A percentile compares a stretch with the other conserved stretches of the same genome.
Evolutionary conservation across 2,113 vertebrate genomes (phyloP).

Genomic region (Chlamydotis undulata): DNA sequence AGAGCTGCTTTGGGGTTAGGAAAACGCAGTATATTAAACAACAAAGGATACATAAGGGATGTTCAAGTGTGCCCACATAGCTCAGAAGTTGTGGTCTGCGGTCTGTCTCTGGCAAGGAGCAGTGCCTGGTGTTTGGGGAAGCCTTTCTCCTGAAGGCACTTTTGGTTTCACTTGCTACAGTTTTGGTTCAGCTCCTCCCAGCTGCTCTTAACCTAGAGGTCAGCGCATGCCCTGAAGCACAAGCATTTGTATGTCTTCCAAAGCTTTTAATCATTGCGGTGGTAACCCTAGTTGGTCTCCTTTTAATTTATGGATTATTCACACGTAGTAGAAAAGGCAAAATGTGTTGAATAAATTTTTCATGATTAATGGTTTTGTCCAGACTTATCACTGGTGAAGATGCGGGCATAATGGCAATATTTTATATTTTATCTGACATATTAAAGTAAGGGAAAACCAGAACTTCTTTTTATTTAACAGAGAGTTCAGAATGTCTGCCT

Average conservation of each 20-base stretch:
- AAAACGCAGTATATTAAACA: accelerated
- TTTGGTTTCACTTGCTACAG: neutral
- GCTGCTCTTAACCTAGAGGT: neutral
- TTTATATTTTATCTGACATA: neutral
- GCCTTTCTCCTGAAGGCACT: neutral
- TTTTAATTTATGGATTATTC: conserved; percentile 22
- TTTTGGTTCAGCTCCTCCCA: neutral
- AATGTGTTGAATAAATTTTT: neutral
- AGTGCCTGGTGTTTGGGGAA: neutral
- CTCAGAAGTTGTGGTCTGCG: neutral
- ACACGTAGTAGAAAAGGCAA: neutral
- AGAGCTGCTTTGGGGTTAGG: neutral
- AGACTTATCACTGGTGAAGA: neutral
- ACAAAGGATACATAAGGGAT: neutral
- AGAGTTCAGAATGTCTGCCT: neutral
- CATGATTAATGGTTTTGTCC: conserved; percentile 7
- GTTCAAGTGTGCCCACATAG: neutral
- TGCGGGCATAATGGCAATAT: accelerated
- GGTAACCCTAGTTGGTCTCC: neutral
- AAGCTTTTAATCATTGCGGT: neutral
- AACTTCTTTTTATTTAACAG: neutral
- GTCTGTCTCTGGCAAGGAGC: neutral
- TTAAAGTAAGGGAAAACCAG: neutral
- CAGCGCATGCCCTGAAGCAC: neutral
- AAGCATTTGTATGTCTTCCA: neutral